Evolutionary conservation across 2,888 invertebrate species (phyloP).

Genomic region (Drosophila limbata): DNA sequence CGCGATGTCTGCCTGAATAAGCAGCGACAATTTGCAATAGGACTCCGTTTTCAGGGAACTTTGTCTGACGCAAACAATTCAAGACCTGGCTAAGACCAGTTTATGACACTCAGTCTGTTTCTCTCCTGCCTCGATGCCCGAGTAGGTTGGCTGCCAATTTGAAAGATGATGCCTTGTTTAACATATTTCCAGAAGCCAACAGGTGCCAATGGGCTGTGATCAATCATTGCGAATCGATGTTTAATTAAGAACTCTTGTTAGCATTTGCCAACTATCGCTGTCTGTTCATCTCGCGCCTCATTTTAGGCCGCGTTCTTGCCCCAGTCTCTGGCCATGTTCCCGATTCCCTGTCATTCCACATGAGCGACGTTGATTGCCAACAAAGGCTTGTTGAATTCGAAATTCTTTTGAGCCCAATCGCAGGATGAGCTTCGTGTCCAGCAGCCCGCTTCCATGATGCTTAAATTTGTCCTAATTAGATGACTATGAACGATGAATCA

Average conservation of each 20-base stretch:
- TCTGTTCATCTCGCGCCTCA: slow-evolving; percentile 62
- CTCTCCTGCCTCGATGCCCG: slow-evolving; percentile 9
- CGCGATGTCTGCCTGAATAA: slow-evolving; percentile 65
- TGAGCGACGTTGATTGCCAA: slow-evolving; percentile 65
- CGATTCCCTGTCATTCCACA: slow-evolving; percentile 42
- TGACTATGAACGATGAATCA: slow-evolving; percentile 83
- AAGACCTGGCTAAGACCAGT: slow-evolving; percentile 63
- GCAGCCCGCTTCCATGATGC: slow-evolving; percentile 64
- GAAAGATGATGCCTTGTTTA: slow-evolving; percentile 82
- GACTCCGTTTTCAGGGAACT: slow-evolving; percentile 63
- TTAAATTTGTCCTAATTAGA: slow-evolving; percentile 85
- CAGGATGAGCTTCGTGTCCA: slow-evolving; percentile 44
- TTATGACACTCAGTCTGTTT: slow-evolving; percentile 59
- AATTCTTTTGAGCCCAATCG: slow-evolving; percentile 55
- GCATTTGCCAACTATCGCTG: slow-evolving; percentile 76
- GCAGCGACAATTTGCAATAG: slow-evolving; percentile 72
- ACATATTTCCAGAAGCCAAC: slow-evolving; percentile 85
- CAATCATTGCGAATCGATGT: slow-evolving; percentile 85
- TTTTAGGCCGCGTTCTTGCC: slow-evolving; percentile 27
- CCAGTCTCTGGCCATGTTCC: slow-evolving; percentile 4
- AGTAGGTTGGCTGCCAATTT: slow-evolving; percentile 52
- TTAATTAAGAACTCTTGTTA: slow-evolving; percentile 86
- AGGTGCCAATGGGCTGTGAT: slow-evolving; percentile 85
- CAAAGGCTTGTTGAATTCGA: slow-evolving; percentile 66
- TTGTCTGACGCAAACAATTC: slow-evolving; percentile 58